Conservation (phyloP, 2,113 vertebrate genomes). For the Tetrao urogallus region DNA sequence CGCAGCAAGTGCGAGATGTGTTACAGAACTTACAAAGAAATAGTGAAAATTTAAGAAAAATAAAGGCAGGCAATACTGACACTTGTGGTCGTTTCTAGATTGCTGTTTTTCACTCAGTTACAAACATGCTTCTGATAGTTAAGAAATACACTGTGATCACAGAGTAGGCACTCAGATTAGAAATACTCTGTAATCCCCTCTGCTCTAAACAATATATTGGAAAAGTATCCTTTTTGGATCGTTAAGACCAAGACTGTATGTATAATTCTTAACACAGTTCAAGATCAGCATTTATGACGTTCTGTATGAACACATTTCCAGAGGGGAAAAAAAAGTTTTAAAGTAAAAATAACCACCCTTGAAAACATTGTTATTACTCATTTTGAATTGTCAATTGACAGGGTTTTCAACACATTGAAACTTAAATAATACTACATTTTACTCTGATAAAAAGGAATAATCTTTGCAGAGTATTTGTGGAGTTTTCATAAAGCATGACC, state of each 20-base stretch:
- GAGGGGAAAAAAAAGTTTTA: neutral
- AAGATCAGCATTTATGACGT: neutral
- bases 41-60: slow-evolving; percentile 31
- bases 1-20: neutral
- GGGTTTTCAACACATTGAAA: neutral
- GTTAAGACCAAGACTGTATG: neutral
- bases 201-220: neutral
- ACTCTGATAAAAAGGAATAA: neutral
- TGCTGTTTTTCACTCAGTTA: slow-evolving; percentile 31
- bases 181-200: neutral
- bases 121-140: neutral
- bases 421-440: neutral
- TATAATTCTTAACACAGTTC: neutral
- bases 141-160: neutral
- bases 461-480: neutral
- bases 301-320: neutral
- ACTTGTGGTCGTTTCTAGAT: slow-evolving; percentile 74
- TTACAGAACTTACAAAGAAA: neutral
- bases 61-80: slow-evolving; percentile 71
- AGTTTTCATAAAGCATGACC: fast-evolving
- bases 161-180: neutral
- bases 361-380: neutral
- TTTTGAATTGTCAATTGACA: neutral
- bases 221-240: neutral
- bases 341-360: neutral